Conservation (phyloP, 2,888 invertebrate genomes). For the Salpingus planirostris region DNA sequence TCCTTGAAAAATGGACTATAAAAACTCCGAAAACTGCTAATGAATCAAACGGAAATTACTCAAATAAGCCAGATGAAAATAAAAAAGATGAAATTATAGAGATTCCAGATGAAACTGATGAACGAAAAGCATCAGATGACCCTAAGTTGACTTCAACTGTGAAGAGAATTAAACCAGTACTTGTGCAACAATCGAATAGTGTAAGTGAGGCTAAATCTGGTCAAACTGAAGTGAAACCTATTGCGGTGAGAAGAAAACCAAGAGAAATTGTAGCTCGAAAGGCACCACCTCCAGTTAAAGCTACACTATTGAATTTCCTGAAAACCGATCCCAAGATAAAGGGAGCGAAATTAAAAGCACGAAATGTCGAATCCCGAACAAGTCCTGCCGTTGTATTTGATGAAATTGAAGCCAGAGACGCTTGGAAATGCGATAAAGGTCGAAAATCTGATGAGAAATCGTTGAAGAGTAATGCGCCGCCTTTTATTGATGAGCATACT, state of each 20-base stretch:
- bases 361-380: too few species aligned
- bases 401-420: conserved; percentile 24
- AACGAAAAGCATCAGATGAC: too few species aligned
- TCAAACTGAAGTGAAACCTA: conserved; percentile 29
- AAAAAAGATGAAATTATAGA: conserved; percentile 9
- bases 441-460: neutral
- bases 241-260: conserved; percentile 36
- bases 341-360: too few species aligned
- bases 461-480: too few species aligned
- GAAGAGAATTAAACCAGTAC: conserved; percentile 16
- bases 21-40: neutral
- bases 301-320: too few species aligned
- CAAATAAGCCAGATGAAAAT: conserved; percentile 8
- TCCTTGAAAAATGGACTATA: conserved; percentile 34
- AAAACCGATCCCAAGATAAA: too few species aligned
- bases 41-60: too few species aligned
- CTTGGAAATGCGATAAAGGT: conserved; percentile 19
- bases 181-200: conserved; percentile 4
- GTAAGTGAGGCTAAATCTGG: neutral
- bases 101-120: too few species aligned
- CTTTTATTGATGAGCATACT: conserved; percentile 19
- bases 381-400: conserved; percentile 14
- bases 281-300: conserved; percentile 14
- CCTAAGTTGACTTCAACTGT: too few species aligned
- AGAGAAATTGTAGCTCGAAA: conserved; percentile 16